phyloP scores from a whole-genome alignment of 1,140 invertebrate genomes.

The Orchestia grillus region DNA sequence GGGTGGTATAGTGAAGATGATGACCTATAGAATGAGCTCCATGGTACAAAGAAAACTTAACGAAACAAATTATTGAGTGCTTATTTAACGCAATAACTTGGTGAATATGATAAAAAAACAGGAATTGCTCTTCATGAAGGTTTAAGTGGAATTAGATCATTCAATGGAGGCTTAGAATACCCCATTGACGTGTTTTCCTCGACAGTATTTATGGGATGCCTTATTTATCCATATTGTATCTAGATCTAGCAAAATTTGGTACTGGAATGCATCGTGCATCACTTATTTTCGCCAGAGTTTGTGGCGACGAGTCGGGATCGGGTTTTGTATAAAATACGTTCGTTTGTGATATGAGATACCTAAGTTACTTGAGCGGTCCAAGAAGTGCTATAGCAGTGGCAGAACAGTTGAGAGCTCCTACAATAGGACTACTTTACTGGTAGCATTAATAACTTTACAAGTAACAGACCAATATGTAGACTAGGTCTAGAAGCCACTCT shows the following conservation, averaged over 20 bases:
- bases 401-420: slow-evolving; percentile 34
- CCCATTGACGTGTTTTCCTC: slow-evolving; percentile 42
- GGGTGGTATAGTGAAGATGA: background rate
- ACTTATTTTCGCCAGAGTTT: background rate
- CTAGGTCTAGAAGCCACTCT: slow-evolving; percentile 50
- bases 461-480: slow-evolving; percentile 53
- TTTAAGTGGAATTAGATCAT: slow-evolving; percentile 43
- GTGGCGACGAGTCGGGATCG: background rate
- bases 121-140: slow-evolving; percentile 37
- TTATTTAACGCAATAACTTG: slow-evolving; percentile 24
- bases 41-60: slow-evolving; percentile 28
- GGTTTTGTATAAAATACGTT: slow-evolving; percentile 25
- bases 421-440: slow-evolving; percentile 41
- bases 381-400: slow-evolving; percentile 50
- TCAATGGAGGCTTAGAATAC: slow-evolving; percentile 37
- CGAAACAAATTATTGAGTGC: background rate
- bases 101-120: slow-evolving; percentile 35
- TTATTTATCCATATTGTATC: slow-evolving; percentile 30
- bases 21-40: background rate
- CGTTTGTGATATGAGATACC: background rate
- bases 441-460: slow-evolving; percentile 48
- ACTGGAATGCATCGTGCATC: slow-evolving; percentile 28
- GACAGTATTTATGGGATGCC: slow-evolving; percentile 31
- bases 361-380: slow-evolving; percentile 50
- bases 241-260: slow-evolving; percentile 43